Evolutionary conservation across 2,888 invertebrate genomes (phyloP).

Genomic region (Xestia ashworthii): DNA sequence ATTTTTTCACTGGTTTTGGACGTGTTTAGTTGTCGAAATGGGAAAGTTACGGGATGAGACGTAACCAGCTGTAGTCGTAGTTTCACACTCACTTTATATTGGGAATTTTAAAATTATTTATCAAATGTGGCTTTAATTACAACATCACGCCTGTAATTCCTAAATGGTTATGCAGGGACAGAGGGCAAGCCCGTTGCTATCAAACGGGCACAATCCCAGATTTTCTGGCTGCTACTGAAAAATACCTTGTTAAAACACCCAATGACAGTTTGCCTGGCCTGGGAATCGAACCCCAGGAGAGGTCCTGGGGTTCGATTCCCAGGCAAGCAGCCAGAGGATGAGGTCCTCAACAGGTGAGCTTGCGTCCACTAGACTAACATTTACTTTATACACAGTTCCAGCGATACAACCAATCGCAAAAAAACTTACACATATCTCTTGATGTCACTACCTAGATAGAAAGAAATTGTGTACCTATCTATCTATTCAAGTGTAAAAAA

Average conservation of each 20-base stretch:
- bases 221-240: background rate
- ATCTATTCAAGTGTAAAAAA: slow-evolving; percentile 36
- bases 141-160: background rate
- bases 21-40: no score
- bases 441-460: slow-evolving; percentile 1
- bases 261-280: no score
- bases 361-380: background rate
- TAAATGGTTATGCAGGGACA: background rate
- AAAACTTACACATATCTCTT: slow-evolving; percentile 6
- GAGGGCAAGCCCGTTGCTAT: background rate
- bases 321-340: no score
- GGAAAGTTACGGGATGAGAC: no score
- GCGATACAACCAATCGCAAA: background rate
- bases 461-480: slow-evolving; percentile 2
- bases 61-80: background rate
- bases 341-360: background rate
- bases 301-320: no score
- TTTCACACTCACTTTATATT: background rate
- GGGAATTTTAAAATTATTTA: background rate
- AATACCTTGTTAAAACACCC: no score
- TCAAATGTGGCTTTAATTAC: background rate
- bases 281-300: background rate
- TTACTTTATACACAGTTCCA: background rate
- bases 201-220: background rate
- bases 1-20: no score